Evolutionary conservation across 2,888 invertebrate species (phyloP).

Genomic region (Meloe dianella): DNA sequence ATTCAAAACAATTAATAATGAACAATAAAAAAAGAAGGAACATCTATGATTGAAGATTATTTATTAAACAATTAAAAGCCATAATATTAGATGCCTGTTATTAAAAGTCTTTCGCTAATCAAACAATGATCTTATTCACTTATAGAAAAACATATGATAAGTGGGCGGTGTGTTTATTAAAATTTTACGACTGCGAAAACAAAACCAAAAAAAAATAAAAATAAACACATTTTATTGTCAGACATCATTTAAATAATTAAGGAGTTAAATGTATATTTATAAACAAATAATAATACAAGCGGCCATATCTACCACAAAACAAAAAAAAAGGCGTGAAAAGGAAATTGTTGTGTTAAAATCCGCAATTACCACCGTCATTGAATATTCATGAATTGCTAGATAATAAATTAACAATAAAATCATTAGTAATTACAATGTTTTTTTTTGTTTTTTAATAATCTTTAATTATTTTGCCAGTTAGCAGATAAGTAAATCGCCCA

Average conservation of each 20-base stretch:
- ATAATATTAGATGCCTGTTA: not conserved
- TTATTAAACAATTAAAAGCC: not conserved
- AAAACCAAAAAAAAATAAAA: not conserved
- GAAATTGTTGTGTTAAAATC: constrained; percentile 11
- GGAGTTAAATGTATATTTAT: constrained; percentile 11
- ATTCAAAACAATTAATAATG: not conserved
- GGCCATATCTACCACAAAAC: not conserved
- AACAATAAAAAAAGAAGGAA: no score
- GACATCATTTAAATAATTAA: constrained; percentile 12
- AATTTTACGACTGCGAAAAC: not conserved
- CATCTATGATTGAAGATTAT: not conserved
- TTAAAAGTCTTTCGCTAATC: constrained; percentile 10
- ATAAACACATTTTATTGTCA: not conserved
- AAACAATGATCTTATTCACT: constrained; percentile 6
- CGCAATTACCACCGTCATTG: not conserved
- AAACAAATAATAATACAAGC: not conserved
- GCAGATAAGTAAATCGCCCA: not conserved
- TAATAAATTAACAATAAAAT: not conserved
- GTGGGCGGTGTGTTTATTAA: constrained; percentile 5
- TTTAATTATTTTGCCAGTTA: not conserved
- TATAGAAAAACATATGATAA: not conserved
- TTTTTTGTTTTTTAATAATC: no score
- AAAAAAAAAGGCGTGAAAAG: constrained; percentile 5
- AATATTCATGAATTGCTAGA: not conserved
- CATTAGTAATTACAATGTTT: not conserved